A percentile compares a stretch with the other conserved stretches of the same genome.
Conservation (phyloP, 2,888 invertebrate species). For the Callimorpha dominula region DNA sequence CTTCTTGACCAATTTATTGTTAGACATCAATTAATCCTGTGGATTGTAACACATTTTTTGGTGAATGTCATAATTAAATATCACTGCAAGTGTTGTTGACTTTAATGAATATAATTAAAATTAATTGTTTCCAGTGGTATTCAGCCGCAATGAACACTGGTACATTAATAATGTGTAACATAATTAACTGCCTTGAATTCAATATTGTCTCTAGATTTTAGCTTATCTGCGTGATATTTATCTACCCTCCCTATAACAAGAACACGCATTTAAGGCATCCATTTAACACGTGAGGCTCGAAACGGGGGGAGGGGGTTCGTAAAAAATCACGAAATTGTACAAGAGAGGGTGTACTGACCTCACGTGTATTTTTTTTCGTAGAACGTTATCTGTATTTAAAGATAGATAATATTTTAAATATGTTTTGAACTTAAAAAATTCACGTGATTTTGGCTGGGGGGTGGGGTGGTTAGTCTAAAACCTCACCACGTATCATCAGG, state of each 20-base stretch:
- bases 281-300: no score
- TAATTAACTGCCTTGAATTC: conserved; percentile 49
- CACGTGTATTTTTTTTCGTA: no score
- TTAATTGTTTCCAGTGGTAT: conserved; percentile 9
- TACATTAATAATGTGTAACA: conserved; percentile 32
- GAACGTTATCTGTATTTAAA: no score
- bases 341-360: no score
- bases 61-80: background rate
- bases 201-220: conserved; percentile 50
- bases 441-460: no score
- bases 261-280: no score
- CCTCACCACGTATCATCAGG: no score
- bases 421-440: no score
- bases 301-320: no score
- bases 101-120: background rate
- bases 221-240: conserved; percentile 28
- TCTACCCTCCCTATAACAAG: conserved; percentile 10
- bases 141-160: conserved; percentile 21
- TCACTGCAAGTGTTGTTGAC: background rate
- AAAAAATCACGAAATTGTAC: no score
- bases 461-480: no score
- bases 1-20: background rate
- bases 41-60: background rate
- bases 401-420: no score
- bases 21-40: background rate